Evolutionary conservation across 2,888 invertebrate genomes (phyloP).

Genomic region (Teinopalpus imperialis): DNA sequence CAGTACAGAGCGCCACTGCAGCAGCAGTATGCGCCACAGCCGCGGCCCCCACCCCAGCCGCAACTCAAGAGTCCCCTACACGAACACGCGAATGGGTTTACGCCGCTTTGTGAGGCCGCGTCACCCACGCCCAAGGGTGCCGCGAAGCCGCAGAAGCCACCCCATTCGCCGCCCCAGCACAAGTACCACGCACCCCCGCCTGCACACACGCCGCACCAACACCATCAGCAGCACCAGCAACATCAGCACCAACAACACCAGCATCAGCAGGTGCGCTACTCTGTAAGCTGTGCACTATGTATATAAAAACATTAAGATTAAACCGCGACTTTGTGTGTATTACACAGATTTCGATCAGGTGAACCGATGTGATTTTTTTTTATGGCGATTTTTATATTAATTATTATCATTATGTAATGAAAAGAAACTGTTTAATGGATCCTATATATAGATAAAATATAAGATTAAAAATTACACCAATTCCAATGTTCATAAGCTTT

Average conservation of each 20-base stretch:
- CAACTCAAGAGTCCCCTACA: slow-evolving; percentile 82
- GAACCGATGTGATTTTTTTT: too few relatives aligned
- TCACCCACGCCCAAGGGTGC: slow-evolving; percentile 76
- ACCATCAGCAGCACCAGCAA: slow-evolving; percentile 38
- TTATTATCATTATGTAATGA: too few relatives aligned
- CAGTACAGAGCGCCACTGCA: slow-evolving; percentile 73
- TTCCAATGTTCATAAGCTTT: too few relatives aligned
- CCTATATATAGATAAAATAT: too few relatives aligned
- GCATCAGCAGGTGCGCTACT: slow-evolving; percentile 47
- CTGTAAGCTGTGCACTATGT: slow-evolving; percentile 23
- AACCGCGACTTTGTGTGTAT: too few relatives aligned
- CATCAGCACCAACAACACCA: slow-evolving; percentile 39
- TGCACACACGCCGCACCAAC: slow-evolving; percentile 64
- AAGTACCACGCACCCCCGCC: slow-evolving; percentile 71
- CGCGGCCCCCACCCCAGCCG: slow-evolving; percentile 58
- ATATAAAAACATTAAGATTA: neutral
- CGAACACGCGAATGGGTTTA: slow-evolving; percentile 75
- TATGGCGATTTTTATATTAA: too few relatives aligned
- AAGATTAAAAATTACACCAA: too few relatives aligned
- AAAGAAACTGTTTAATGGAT: too few relatives aligned
- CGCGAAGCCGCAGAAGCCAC: slow-evolving; percentile 61
- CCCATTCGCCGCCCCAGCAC: slow-evolving; percentile 75
- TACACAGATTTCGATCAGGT: too few relatives aligned
- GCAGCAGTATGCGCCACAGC: slow-evolving; percentile 70
- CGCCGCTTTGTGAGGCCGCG: slow-evolving; percentile 84